These are phyloP conservation scores for Gadus chalcogrammus DNA, from an alignment of 2,113 vertebrate species.

Conservation along the genomic window DNA sequence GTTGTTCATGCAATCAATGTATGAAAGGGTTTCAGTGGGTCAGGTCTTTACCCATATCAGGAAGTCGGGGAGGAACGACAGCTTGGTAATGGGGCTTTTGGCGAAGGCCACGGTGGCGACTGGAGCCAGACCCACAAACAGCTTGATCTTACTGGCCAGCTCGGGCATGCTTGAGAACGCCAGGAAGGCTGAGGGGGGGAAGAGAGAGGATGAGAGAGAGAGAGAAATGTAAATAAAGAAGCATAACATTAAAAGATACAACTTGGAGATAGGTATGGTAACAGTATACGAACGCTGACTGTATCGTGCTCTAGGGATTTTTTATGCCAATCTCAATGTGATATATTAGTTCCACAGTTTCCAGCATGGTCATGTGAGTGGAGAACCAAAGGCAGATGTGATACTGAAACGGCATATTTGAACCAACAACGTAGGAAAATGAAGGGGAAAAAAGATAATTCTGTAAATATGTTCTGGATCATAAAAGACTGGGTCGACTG, in stretches of 20 bases:
- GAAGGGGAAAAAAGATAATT: neutral
- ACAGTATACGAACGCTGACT: too few species aligned
- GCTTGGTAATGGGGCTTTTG: constrained; percentile 70
- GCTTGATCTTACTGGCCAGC: constrained; percentile 82
- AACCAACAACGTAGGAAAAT: neutral
- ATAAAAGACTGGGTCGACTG: too few species aligned
- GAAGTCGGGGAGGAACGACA: constrained; percentile 68
- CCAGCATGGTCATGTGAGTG: too few species aligned
- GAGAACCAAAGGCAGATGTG: too few species aligned
- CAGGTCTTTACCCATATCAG: constrained; percentile 74
- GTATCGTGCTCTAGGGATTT: too few species aligned
- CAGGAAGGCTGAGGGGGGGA: constrained; percentile 77
- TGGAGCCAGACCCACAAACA: constrained; percentile 84
- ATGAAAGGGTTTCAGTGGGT: neutral
- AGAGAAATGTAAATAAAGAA: neutral
- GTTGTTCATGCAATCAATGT: too few species aligned
- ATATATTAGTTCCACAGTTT: too few species aligned
- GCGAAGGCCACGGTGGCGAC: constrained; percentile 77
- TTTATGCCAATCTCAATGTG: too few species aligned
- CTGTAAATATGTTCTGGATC: too few species aligned
- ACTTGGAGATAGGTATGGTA: too few species aligned
- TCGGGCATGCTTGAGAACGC: constrained; percentile 86
- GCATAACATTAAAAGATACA: too few species aligned
- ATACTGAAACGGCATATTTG: too few species aligned
- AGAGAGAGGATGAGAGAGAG: neutral